Conservation (phyloP, 1,140 invertebrate genomes). For the Pissodes strobi region DNA sequence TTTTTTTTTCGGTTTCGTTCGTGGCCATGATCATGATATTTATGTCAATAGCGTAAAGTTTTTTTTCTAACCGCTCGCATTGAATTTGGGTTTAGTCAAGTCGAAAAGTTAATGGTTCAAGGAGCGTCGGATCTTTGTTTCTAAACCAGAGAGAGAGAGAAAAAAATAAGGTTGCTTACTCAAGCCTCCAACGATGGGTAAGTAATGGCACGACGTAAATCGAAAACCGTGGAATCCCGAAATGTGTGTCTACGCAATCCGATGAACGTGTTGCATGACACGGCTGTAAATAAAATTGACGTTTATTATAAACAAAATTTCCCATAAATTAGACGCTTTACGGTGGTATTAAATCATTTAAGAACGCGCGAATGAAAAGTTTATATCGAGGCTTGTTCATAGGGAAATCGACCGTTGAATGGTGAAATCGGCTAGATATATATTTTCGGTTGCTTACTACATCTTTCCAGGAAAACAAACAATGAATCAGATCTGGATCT, state of each 20-base stretch:
- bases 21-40: slow-evolving; percentile 37
- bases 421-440: no score
- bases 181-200: no score
- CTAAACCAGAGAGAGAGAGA: no score
- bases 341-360: slow-evolving; percentile 15
- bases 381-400: slow-evolving; percentile 3
- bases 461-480: no score
- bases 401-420: no score
- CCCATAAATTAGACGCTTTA: slow-evolving; percentile 21
- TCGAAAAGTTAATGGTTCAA: slow-evolving; percentile 28
- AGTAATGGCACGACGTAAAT: no score
- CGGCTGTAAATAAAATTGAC: slow-evolving; percentile 25
- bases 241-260: slow-evolving; percentile 7
- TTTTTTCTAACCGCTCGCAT: slow-evolving; percentile 35
- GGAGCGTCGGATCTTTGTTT: slow-evolving; percentile 4
- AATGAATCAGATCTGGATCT: no score
- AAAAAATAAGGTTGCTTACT: background rate
- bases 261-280: slow-evolving; percentile 16
- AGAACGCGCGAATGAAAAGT: slow-evolving; percentile 20
- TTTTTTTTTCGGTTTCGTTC: slow-evolving; percentile 19
- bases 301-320: slow-evolving; percentile 21
- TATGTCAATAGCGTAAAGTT: slow-evolving; percentile 36
- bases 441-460: no score
- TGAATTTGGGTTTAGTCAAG: slow-evolving; percentile 35
- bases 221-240: background rate